Percentiles rank a stretch among this genome's conserved stretches.
phyloP scores from a whole-genome alignment of 2,797 vertebrate genomes.

The Enteromius thamalakanensis region DNA sequence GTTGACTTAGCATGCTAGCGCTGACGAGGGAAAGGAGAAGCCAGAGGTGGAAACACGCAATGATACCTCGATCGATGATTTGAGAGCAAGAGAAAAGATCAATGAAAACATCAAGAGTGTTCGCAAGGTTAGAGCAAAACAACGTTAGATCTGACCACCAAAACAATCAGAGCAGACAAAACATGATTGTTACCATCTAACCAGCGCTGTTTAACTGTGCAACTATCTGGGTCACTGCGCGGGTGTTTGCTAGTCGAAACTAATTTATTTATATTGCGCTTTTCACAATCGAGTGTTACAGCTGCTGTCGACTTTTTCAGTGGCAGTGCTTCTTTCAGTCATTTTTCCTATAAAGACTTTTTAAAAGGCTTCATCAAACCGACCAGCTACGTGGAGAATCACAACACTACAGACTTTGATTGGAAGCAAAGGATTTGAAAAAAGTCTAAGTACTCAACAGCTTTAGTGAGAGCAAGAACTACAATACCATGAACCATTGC shows the following conservation, averaged over 20 bases:
- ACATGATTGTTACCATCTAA: background rate
- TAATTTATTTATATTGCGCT: background rate
- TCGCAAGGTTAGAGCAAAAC: background rate
- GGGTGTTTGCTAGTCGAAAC: background rate
- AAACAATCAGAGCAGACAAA: background rate
- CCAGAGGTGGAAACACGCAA: slow-evolving; percentile 33
- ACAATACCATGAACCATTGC: background rate
- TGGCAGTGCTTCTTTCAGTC: background rate
- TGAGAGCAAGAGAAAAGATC: background rate
- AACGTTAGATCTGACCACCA: background rate
- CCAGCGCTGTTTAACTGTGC: background rate
- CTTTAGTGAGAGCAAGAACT: background rate
- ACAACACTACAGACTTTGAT: background rate
- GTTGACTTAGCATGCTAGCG: slow-evolving; percentile 31
- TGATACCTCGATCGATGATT: slow-evolving; percentile 35
- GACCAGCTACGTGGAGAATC: background rate
- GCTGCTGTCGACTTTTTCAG: background rate
- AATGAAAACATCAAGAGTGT: slow-evolving; percentile 21
- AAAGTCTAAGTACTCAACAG: too few relatives aligned
- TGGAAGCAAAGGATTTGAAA: background rate
- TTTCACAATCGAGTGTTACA: background rate
- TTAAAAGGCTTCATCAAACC: background rate
- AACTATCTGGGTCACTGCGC: background rate
- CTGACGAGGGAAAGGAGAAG: slow-evolving; percentile 2
- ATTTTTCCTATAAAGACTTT: background rate